A percentile compares a stretch with the other conserved stretches of the same genome.
Conservation (phyloP, 2,113 vertebrate genomes). For the Cricetomys ansorgei region DNA sequence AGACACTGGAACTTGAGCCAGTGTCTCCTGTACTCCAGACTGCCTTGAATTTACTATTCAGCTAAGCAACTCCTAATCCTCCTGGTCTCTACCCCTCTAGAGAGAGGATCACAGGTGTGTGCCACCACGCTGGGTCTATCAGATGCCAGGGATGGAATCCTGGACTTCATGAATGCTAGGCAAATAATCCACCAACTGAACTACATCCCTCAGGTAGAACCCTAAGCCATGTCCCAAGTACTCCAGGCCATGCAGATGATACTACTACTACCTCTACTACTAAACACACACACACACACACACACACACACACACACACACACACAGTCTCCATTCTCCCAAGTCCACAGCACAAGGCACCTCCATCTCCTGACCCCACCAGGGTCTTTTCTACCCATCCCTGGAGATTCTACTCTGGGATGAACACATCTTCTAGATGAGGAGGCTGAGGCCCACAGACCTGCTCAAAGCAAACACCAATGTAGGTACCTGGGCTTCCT, state of each 20-base stretch:
- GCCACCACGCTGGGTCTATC: not conserved
- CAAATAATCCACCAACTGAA: not conserved
- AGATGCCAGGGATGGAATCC: not conserved
- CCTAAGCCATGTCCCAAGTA: not conserved
- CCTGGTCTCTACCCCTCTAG: not conserved
- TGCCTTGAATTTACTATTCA: not conserved
- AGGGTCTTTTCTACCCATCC: not conserved
- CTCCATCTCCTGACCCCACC: not conserved
- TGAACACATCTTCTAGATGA: not conserved
- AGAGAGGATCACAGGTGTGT: not conserved
- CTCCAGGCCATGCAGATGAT: not conserved
- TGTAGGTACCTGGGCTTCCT: not conserved
- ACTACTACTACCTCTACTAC: too few relatives aligned
- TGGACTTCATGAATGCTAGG: not conserved
- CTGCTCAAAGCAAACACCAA: not conserved
- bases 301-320: not conserved
- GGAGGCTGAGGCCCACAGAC: not conserved
- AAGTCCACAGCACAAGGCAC: not conserved
- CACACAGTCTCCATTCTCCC: not conserved
- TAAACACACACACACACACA: too few relatives aligned
- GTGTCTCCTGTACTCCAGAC: not conserved
- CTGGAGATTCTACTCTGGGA: not conserved
- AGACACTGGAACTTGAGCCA: not conserved
- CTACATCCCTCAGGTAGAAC: too few relatives aligned
- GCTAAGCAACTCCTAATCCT: not conserved